Percentiles rank a stretch among this genome's conserved stretches.
These are phyloP conservation scores for Chiloscyllium punctatum DNA, from an alignment of 2,797 vertebrate species.

Conservation along the genomic window DNA sequence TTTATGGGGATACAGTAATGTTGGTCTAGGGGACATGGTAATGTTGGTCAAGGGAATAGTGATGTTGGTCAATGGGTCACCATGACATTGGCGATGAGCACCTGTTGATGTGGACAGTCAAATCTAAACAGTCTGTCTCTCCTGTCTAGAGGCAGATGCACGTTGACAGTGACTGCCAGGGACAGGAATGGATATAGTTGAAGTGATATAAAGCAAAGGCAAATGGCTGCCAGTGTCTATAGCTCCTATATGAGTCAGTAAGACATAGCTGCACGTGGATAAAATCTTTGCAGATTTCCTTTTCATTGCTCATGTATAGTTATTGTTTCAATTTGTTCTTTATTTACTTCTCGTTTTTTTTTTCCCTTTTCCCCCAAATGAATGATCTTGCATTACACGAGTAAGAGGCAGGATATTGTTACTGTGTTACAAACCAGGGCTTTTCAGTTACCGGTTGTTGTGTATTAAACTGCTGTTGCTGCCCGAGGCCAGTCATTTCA, in stretches of 20 bases:
- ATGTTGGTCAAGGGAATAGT: not conserved
- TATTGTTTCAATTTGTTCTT: constrained; percentile 20
- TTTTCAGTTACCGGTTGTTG: constrained; percentile 32
- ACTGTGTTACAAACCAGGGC: constrained; percentile 33
- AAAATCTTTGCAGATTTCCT: not conserved
- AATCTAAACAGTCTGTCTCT: not conserved
- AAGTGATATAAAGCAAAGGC: not conserved
- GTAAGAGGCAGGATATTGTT: constrained; percentile 29
- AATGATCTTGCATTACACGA: constrained; percentile 14
- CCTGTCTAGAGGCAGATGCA: not conserved
- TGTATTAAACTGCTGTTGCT: constrained; percentile 30
- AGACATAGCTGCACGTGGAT: not conserved
- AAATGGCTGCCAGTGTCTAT: not conserved
- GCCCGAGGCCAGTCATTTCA: constrained; percentile 31
- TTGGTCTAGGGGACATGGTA: not conserved
- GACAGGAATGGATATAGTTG: not conserved
- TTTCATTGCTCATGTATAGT: not conserved
- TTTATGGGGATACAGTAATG: not conserved
- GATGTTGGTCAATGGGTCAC: not conserved
- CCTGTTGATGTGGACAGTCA: not conserved
- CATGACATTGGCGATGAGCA: not conserved
- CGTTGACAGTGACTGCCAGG: too few relatives aligned
- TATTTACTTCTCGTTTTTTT: not conserved
- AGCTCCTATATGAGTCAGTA: not conserved
- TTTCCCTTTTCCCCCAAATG: not conserved